A percentile compares a stretch with the other conserved stretches of the same genome.
Conservation (phyloP, 2,797 vertebrate species). For the Salarias fasciatus region DNA sequence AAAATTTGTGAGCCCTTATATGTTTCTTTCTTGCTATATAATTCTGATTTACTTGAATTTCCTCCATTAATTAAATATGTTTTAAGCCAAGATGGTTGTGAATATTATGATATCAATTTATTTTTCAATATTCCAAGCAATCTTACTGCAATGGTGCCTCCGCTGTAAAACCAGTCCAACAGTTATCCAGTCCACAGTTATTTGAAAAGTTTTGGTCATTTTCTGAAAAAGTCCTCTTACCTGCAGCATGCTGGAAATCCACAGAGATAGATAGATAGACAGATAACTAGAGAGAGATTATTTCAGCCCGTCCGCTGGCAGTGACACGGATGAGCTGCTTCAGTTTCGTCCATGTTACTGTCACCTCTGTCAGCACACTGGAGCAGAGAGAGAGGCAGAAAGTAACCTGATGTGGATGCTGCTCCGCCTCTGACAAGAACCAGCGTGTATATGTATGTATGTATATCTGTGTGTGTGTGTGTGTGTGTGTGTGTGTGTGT, state of each 20-base stretch:
- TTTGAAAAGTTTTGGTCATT: neutral
- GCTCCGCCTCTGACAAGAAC: constrained; percentile 72
- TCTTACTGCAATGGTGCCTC: neutral
- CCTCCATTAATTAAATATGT: neutral
- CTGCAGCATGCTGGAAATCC: constrained; percentile 31
- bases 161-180: neutral
- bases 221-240: constrained; percentile 26
- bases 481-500: constrained; percentile 10
- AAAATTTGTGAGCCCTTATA: too few relatives aligned
- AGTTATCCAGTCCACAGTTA: too few relatives aligned
- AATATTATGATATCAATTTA: neutral
- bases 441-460: constrained; percentile 37
- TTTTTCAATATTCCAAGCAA: neutral
- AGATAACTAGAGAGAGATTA: constrained; percentile 11
- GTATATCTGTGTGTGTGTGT: constrained; percentile 16
- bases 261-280: too few relatives aligned
- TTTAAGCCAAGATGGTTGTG: neutral
- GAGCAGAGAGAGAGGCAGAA: constrained; percentile 45
- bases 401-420: constrained; percentile 45
- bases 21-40: neutral
- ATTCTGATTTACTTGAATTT: neutral
- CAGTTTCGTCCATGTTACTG: constrained; percentile 63
- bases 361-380: constrained; percentile 48
- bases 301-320: constrained; percentile 54
- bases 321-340: constrained; percentile 34